phyloP scores from a whole-genome alignment of 2,888 invertebrate genomes.

The Netelia melanura region DNA sequence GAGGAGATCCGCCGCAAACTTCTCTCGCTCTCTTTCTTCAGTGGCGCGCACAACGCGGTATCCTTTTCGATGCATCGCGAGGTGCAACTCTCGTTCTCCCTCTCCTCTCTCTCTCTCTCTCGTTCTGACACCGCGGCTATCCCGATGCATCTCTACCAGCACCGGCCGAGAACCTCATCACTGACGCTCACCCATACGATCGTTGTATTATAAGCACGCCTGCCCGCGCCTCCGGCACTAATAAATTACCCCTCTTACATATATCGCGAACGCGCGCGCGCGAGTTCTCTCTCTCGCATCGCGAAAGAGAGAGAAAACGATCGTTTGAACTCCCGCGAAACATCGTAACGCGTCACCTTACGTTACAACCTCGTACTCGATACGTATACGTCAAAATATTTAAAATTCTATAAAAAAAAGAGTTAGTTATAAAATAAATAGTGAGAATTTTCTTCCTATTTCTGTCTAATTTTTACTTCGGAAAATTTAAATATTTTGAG shows the following conservation, averaged over 20 bases:
- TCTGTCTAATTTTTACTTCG: no score
- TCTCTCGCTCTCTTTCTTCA: constrained; percentile 43
- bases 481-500: no score
- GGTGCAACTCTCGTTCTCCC: constrained; percentile 27
- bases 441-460: no score
- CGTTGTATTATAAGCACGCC: constrained; percentile 73
- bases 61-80: constrained; percentile 31
- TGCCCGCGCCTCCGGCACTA: constrained; percentile 79
- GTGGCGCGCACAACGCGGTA: constrained; percentile 16
- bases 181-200: constrained; percentile 67
- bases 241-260: constrained; percentile 81
- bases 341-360: constrained; percentile 69
- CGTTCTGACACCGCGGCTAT: constrained; percentile 43
- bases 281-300: constrained; percentile 19
- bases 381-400: background rate
- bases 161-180: constrained; percentile 43
- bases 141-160: constrained; percentile 57
- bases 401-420: no score
- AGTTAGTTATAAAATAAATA: no score
- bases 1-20: constrained; percentile 76
- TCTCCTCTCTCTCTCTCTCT: constrained; percentile 46
- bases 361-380: background rate
- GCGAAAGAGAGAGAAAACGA: constrained; percentile 61
- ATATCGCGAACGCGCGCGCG: constrained; percentile 69
- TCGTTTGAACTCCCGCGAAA: constrained; percentile 76